These are phyloP conservation scores for Spea hammondii DNA, from an alignment of 2,797 vertebrate genomes.

Conservation along the genomic window DNA sequence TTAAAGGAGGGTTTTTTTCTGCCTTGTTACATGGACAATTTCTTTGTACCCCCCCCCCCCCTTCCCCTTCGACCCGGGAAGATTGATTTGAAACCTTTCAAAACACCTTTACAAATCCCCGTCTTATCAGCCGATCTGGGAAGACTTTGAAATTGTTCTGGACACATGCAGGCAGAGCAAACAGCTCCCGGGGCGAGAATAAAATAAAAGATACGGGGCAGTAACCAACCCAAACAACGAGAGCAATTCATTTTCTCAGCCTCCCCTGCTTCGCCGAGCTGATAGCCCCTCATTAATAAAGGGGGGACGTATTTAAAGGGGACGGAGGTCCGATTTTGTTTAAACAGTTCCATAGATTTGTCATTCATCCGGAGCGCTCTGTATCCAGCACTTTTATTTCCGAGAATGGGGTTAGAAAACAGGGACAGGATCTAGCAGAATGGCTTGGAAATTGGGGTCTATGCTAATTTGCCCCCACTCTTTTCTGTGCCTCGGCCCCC, in stretches of 20 bases:
- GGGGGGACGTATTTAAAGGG: slow-evolving; percentile 60
- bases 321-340: slow-evolving; percentile 56
- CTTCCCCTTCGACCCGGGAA: neutral
- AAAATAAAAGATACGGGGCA: neutral
- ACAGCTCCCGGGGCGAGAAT: slow-evolving; percentile 15
- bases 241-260: slow-evolving; percentile 5
- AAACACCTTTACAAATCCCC: slow-evolving; percentile 36
- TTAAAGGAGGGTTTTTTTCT: slow-evolving; percentile 4
- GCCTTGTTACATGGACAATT: slow-evolving; percentile 6
- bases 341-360: slow-evolving; percentile 53
- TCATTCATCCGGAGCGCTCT: slow-evolving; percentile 55
- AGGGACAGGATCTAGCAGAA: slow-evolving; percentile 30
- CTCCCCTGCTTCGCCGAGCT: slow-evolving; percentile 13
- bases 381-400: slow-evolving; percentile 28
- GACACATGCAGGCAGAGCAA: slow-evolving; percentile 28
- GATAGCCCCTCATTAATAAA: slow-evolving; percentile 54
- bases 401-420: slow-evolving; percentile 5
- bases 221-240: neutral
- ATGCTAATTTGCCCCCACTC: slow-evolving; percentile 48
- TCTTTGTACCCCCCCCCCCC: slow-evolving; percentile 10
- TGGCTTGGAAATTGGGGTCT: slow-evolving; percentile 46
- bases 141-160: slow-evolving; percentile 27
- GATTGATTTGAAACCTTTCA: slow-evolving; percentile 35
- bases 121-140: slow-evolving; percentile 42
- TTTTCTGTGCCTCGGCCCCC: slow-evolving; percentile 47